A percentile compares a stretch with the other conserved stretches of the same genome.
These are phyloP conservation scores for Spheniscus humboldti DNA, from an alignment of 2,797 vertebrate genomes.

Conservation along the genomic window DNA sequence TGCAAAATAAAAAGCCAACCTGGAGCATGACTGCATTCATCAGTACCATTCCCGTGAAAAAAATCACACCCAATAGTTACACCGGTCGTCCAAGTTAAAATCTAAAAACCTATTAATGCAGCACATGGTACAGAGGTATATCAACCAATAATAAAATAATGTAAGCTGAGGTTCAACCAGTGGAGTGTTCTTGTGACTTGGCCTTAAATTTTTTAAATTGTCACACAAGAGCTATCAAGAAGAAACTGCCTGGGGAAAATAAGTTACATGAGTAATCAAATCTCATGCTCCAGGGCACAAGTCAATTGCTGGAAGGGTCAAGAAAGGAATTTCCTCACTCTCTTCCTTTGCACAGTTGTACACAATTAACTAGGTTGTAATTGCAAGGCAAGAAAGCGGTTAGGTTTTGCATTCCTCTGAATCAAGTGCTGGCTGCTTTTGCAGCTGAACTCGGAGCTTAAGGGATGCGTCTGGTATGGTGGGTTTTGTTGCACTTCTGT, in stretches of 20 bases:
- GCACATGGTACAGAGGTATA: neutral
- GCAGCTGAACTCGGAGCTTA: neutral
- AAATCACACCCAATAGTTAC: neutral
- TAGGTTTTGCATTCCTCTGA: constrained; percentile 5
- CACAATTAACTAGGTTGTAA: constrained; percentile 29
- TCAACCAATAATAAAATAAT: neutral
- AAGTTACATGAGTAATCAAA: constrained; percentile 49
- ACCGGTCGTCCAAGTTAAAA: neutral
- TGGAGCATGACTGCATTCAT: neutral
- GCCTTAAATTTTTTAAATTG: neutral
- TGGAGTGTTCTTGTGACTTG: neutral
- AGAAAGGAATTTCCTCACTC: constrained; percentile 51
- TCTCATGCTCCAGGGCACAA: constrained; percentile 42
- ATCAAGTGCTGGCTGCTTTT: neutral
- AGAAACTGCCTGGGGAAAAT: neutral
- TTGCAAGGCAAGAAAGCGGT: neutral
- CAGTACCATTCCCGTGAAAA: neutral
- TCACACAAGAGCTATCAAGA: neutral
- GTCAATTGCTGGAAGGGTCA: constrained; percentile 62
- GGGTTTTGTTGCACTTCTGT: neutral
- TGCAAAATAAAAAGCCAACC: neutral
- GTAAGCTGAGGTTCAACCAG: neutral
- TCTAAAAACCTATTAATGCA: neutral
- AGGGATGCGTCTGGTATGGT: neutral
- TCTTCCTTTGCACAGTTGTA: constrained; percentile 39